A percentile compares a stretch with the other conserved stretches of the same genome.
Conservation (phyloP, 2,797 vertebrate species). For the Smutsia temminckii region DNA sequence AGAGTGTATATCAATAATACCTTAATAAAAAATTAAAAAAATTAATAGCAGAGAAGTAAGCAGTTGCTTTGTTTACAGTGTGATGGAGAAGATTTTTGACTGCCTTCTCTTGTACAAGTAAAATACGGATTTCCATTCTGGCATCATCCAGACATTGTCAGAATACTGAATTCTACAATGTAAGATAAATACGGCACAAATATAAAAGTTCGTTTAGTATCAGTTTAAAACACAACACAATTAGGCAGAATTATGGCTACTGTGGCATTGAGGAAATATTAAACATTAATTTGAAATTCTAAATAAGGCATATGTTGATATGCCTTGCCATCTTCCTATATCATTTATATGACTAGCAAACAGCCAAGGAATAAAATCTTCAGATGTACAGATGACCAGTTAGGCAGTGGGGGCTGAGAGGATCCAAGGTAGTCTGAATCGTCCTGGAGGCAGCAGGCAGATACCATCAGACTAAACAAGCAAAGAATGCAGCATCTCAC, state of each 20-base stretch:
- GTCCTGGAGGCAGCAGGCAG: neutral
- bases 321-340: neutral
- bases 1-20: too few relatives aligned
- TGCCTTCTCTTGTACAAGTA: neutral
- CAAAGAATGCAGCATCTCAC: neutral
- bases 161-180: neutral
- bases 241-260: neutral
- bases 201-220: neutral
- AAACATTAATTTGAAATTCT: neutral
- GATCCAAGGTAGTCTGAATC: neutral
- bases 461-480: neutral
- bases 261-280: neutral
- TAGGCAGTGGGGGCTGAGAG: neutral
- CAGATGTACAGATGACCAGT: neutral
- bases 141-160: neutral
- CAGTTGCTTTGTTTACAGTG: neutral
- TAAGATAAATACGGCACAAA: neutral
- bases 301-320: neutral
- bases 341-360: neutral
- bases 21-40: neutral
- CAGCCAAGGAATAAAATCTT: neutral
- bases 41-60: neutral
- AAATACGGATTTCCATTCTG: neutral
- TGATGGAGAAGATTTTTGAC: neutral
- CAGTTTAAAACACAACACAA: neutral